Percentiles rank a stretch among this genome's conserved stretches.
Conservation (phyloP, 2,797 vertebrate genomes). For the Enteromius mattozi region DNA sequence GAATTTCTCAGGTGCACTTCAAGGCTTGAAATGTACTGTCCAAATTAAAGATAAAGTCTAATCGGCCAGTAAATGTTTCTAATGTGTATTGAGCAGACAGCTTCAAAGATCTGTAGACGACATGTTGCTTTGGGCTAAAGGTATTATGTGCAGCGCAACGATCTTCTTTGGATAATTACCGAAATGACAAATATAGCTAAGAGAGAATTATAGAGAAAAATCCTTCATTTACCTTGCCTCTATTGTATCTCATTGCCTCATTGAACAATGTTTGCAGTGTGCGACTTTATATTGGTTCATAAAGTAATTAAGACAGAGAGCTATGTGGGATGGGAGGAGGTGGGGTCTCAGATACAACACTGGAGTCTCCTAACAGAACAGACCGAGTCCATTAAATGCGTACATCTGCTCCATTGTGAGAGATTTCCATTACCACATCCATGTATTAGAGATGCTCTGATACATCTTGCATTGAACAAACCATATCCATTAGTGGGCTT, state of each 20-base stretch:
- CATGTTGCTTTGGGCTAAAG: neutral
- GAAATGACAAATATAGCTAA: constrained; percentile 6
- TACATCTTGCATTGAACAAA: constrained; percentile 47
- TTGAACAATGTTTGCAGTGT: constrained; percentile 35
- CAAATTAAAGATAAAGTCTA: constrained; percentile 29
- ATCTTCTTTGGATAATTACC: constrained; percentile 17
- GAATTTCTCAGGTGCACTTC: too few relatives aligned
- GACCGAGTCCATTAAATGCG: constrained; percentile 39
- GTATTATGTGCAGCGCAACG: neutral
- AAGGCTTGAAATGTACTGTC: neutral
- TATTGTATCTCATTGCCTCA: constrained; percentile 22
- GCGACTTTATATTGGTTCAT: constrained; percentile 32
- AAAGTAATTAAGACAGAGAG: constrained; percentile 50
- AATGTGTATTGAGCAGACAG: neutral
- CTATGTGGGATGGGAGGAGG: constrained; percentile 9
- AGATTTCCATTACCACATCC: constrained; percentile 39
- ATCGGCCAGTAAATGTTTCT: constrained; percentile 8
- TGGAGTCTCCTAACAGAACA: constrained; percentile 10
- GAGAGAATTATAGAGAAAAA: constrained; percentile 29
- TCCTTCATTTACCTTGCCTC: constrained; percentile 17
- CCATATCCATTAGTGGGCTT: constrained; percentile 43
- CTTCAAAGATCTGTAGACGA: neutral
- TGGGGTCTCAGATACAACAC: constrained; percentile 14
- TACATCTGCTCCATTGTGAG: constrained; percentile 38
- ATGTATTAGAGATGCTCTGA: constrained; percentile 43